These are phyloP conservation scores for Tapirus indicus DNA, from an alignment of 2,797 vertebrate genomes.

Conservation along the genomic window DNA sequence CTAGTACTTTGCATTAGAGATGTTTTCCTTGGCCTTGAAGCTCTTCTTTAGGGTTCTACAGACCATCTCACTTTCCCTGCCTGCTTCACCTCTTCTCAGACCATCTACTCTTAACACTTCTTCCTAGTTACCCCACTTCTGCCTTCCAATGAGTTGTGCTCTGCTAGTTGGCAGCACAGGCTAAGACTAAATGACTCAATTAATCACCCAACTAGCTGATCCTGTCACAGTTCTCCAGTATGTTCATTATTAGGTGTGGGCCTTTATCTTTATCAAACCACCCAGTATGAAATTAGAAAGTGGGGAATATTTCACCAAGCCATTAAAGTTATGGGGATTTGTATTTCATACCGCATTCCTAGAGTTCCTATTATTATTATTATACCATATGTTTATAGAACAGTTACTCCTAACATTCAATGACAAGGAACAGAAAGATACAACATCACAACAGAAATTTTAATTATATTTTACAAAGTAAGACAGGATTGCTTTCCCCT, in stretches of 20 bases:
- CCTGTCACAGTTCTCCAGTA: neutral
- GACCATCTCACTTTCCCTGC: neutral
- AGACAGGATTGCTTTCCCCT: neutral
- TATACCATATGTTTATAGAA: neutral
- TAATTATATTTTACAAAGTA: conserved; percentile 40
- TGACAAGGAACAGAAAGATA: neutral
- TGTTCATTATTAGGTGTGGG: neutral
- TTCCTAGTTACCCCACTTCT: neutral
- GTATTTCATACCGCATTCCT: conserved; percentile 1
- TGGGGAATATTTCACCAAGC: neutral
- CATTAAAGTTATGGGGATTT: neutral
- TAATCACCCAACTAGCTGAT: neutral
- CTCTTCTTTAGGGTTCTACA: neutral
- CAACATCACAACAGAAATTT: conserved; percentile 5
- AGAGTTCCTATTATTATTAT: neutral
- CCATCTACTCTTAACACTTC: neutral
- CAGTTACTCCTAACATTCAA: conserved; percentile 34
- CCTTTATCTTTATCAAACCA: neutral
- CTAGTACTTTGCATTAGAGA: neutral
- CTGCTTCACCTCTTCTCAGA: neutral
- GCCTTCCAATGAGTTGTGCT: neutral
- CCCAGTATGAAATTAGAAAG: neutral
- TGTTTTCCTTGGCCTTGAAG: neutral
- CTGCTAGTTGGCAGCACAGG: neutral
- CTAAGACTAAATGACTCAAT: neutral